A percentile compares a stretch with the other conserved stretches of the same genome.
phyloP scores from a whole-genome alignment of 2,888 invertebrate genomes.

The Scotopteryx bipunctaria region DNA sequence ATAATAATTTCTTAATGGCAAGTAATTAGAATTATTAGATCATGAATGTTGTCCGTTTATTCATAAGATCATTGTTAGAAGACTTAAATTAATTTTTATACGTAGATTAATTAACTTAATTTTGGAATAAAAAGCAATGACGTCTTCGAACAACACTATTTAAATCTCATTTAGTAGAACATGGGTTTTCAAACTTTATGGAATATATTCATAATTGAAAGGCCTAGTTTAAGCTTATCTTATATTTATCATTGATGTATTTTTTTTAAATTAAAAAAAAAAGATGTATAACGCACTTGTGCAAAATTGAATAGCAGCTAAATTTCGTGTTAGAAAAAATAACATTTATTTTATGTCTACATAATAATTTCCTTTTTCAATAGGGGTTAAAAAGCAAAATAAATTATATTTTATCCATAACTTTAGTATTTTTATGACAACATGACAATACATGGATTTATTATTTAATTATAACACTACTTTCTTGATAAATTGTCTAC shows the following conservation, averaged over 20 bases:
- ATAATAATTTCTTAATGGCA: neutral
- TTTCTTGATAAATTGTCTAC: slow-evolving; percentile 2
- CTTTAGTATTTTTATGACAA: neutral
- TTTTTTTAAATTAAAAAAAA: too few species aligned
- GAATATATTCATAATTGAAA: slow-evolving; percentile 2
- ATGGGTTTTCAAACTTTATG: neutral
- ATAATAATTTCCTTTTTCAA: too few species aligned
- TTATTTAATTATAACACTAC: neutral
- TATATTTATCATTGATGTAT: too few species aligned
- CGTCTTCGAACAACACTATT: slow-evolving; percentile 21
- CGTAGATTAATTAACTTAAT: slow-evolving; percentile 24
- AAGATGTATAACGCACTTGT: too few species aligned
- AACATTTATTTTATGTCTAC: too few species aligned
- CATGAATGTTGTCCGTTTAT: slow-evolving; percentile 12
- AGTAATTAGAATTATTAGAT: neutral
- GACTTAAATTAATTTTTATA: slow-evolving; percentile 25
- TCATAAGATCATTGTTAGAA: slow-evolving; percentile 15
- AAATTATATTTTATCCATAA: neutral
- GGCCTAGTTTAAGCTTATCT: slow-evolving; percentile 15
- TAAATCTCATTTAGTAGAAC: slow-evolving; percentile 21
- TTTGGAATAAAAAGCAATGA: slow-evolving; percentile 21
- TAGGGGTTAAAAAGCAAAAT: too few species aligned
- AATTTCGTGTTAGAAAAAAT: too few species aligned
- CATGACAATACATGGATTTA: neutral
- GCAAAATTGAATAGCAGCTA: too few species aligned